Evolutionary conservation across 2,888 invertebrate species (phyloP), one percentile per base, ranked within the genome.

Genomic region (Hypena proboscidalis): DNA sequence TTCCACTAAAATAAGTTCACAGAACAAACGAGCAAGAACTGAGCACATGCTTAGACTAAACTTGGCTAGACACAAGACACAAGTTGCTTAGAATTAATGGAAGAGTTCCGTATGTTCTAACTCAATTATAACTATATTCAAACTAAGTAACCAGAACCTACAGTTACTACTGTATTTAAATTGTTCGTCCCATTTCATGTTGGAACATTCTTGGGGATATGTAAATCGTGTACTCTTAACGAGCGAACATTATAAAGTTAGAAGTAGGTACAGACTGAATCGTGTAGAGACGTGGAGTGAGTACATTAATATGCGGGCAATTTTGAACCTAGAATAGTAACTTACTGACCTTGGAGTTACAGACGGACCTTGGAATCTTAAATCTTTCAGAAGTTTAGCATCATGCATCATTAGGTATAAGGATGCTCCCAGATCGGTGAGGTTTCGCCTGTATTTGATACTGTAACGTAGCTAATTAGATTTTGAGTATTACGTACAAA

Each of bases 41-140:
- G 27, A 21, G 15, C 48, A 57, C 46, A 51, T 51, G 55, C 37
- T 35, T 27, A 35, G n/a, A 36, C 29, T 41, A 60, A 76, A 75
- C 72, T 80, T 67, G 39, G n/a, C n/a, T n/a, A n/a, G n/a, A n/a
- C 37, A 32, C 32, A 23, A 36, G 43, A 52, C 60, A 68, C 60
- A 75, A 76, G 58, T 72, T 73, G 55, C 60, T 60, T 61, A 69
- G 72, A 73, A 77, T 79, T 80, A 77, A 74, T 74, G 70, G 60
- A 66, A 61, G 29, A 52, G 37, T 44, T 51, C 59, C 69, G 63
- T 60, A 56, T 5, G 44, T 43, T 50, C 60, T 65, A 67, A 66
- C 65, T 68, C 47, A 40, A 62, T 64, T 64, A 65, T 52, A 61
- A 63, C 58, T 59, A 55, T 25, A 34, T 50, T 37, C 41, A 49